phyloP scores from a whole-genome alignment of 2,797 vertebrate genomes.

The Cheirogaleus major region DNA sequence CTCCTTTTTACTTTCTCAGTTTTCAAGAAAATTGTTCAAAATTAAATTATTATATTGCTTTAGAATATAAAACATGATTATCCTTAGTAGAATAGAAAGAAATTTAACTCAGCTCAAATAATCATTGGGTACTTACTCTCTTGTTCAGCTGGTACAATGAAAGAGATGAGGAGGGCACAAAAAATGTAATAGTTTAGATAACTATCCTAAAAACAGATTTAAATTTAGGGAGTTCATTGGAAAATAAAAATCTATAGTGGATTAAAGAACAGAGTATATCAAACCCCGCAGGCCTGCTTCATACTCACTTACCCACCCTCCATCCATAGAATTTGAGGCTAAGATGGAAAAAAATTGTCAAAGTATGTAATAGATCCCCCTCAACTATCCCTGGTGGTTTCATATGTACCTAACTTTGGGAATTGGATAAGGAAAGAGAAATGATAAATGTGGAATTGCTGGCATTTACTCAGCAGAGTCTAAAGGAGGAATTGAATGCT shows the following conservation, averaged over 20 bases:
- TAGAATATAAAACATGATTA: neutral
- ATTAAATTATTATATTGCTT: neutral
- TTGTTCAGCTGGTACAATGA: neutral
- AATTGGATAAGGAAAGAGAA: neutral
- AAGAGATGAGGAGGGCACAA: neutral
- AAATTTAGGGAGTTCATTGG: neutral
- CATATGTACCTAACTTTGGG: neutral
- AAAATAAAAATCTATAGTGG: neutral
- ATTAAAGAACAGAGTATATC: neutral
- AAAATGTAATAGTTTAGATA: neutral
- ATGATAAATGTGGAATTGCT: neutral
- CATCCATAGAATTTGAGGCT: neutral
- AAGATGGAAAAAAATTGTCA: neutral
- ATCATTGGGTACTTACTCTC: neutral
- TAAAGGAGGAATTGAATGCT: neutral
- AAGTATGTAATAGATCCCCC: neutral
- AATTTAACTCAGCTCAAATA: constrained; percentile 1
- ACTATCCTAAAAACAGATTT: neutral
- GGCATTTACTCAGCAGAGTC: neutral
- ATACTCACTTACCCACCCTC: rapidly evolving
- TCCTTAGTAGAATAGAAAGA: neutral
- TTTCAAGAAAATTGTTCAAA: neutral
- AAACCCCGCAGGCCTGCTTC: neutral
- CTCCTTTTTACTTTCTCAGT: neutral
- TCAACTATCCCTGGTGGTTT: neutral